Evolutionary conservation across 2,113 vertebrate species (phyloP).

Genomic region (Gasterosteus nipponicus): DNA sequence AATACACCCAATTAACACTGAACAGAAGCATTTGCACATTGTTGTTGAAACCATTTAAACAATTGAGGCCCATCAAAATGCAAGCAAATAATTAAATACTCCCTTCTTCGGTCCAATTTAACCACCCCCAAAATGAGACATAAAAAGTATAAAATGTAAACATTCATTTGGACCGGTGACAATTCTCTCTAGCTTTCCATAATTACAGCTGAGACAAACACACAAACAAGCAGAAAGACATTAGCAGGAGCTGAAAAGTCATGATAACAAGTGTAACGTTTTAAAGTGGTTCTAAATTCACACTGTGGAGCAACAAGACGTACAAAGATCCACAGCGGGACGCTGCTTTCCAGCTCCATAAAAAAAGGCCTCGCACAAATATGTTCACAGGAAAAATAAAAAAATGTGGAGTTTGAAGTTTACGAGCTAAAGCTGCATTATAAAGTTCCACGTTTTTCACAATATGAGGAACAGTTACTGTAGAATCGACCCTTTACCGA

Average conservation of each 20-base stretch:
- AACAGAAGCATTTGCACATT: constrained; percentile 7
- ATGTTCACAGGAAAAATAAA: background rate
- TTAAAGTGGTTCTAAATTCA: constrained; percentile 17
- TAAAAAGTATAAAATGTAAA: constrained; percentile 54
- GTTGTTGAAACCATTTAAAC: constrained; percentile 12
- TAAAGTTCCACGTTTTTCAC: background rate
- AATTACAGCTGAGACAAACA: constrained; percentile 40
- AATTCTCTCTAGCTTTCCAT: constrained; percentile 31
- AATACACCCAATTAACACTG: constrained; percentile 18
- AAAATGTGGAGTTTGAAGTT: background rate
- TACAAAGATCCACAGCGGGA: background rate
- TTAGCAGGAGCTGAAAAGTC: constrained; percentile 21
- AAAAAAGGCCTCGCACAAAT: no score
- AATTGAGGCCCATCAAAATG: constrained; percentile 30
- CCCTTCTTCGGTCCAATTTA: constrained; percentile 4
- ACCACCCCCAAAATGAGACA: constrained; percentile 15
- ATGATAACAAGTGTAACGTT: constrained; percentile 18
- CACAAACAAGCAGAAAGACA: constrained; percentile 23
- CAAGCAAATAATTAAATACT: constrained; percentile 40
- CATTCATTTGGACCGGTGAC: constrained; percentile 55
- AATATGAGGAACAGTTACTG: background rate
- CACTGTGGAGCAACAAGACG: constrained; percentile 19
- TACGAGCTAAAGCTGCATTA: background rate
- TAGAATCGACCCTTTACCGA: background rate
- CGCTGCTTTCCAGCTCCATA: background rate